phyloP scores from a whole-genome alignment of 1,140 invertebrate genomes.

The Cheumatopsyche charites region DNA sequence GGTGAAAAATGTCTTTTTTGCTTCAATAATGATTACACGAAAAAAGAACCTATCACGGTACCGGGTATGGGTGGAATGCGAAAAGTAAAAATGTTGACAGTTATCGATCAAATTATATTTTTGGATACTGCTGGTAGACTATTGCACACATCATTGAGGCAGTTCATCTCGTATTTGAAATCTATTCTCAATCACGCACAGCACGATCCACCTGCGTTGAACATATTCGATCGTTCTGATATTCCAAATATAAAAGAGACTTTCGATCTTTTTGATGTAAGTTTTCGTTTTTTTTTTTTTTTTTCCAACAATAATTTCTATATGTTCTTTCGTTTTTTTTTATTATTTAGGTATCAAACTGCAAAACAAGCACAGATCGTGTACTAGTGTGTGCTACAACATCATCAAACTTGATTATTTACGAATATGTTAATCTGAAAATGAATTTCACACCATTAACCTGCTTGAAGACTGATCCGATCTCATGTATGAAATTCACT shows the following conservation, averaged over 20 bases:
- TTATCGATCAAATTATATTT: slow-evolving; percentile 11
- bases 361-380: slow-evolving; percentile 42
- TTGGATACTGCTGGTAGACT: slow-evolving; percentile 22
- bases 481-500: slow-evolving; percentile 76
- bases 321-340: slow-evolving; percentile 4
- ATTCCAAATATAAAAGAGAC: too few species aligned
- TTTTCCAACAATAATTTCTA: not conserved
- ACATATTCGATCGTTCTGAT: not conserved
- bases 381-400: slow-evolving; percentile 70
- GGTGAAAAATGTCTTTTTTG: slow-evolving; percentile 12
- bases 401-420: slow-evolving; percentile 61
- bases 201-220: not conserved
- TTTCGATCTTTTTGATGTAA: slow-evolving; percentile 20
- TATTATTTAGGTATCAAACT: slow-evolving; percentile 29
- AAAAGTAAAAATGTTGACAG: not conserved
- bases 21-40: not conserved
- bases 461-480: slow-evolving; percentile 73
- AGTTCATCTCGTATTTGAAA: slow-evolving; percentile 25
- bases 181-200: not conserved
- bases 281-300: slow-evolving; percentile 16
- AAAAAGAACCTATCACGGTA: not conserved
- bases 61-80: not conserved
- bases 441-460: slow-evolving; percentile 65
- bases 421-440: slow-evolving; percentile 56
- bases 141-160: slow-evolving; percentile 23